Conservation (phyloP, 2,113 vertebrate genomes). For the Sminthopsis crassicaudata region DNA sequence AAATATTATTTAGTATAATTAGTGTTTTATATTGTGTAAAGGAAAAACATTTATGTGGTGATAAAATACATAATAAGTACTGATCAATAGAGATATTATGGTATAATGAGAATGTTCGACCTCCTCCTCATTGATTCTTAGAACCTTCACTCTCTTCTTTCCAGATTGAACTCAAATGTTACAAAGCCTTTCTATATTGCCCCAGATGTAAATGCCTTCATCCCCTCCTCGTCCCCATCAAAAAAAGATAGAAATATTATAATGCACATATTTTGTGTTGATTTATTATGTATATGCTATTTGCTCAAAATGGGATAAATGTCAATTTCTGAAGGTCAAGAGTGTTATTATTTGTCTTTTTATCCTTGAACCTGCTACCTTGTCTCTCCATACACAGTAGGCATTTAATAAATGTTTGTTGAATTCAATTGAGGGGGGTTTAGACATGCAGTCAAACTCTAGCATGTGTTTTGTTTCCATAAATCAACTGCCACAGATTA, state of each 20-base stretch:
- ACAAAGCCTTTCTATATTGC: background rate
- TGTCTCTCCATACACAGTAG: background rate
- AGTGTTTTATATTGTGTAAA: background rate
- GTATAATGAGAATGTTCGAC: background rate
- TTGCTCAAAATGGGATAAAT: background rate
- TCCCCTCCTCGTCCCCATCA: background rate
- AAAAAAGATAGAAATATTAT: background rate
- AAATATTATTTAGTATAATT: background rate
- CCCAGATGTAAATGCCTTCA: background rate
- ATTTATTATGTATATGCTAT: background rate
- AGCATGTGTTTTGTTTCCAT: constrained; percentile 19
- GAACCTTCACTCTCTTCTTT: background rate
- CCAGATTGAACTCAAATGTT: background rate
- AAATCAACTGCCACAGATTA: constrained; percentile 49
- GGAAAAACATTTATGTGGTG: background rate
- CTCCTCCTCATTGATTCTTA: background rate
- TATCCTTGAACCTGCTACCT: background rate
- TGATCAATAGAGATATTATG: background rate
- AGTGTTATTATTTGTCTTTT: background rate
- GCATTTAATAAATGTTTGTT: constrained; percentile 43
- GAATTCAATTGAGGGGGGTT: background rate
- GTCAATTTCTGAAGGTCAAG: background rate
- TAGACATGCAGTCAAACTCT: background rate
- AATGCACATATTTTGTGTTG: background rate
- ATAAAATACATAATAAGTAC: background rate